These are phyloP conservation scores for Cydia pomonella DNA, from an alignment of 1,140 invertebrate species.

Conservation along the genomic window DNA sequence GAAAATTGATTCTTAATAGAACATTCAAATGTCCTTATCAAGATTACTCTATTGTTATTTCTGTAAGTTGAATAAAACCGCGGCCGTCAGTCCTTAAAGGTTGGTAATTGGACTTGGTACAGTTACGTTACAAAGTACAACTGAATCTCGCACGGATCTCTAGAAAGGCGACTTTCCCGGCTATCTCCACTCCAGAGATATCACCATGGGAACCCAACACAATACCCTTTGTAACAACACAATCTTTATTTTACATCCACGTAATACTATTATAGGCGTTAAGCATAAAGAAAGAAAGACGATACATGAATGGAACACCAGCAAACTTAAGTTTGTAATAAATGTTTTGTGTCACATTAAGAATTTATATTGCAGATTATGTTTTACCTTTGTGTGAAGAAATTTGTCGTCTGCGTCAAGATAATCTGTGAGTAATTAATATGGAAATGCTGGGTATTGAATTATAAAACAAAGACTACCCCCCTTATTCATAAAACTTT, in stretches of 20 bases:
- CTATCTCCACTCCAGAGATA: constrained; percentile 46
- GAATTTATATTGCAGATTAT: constrained; percentile 25
- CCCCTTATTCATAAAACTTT: too few relatives aligned
- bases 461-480: neutral
- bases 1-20: too few relatives aligned
- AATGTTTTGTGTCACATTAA: constrained; percentile 26
- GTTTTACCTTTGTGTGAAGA: constrained; percentile 22
- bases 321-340: neutral
- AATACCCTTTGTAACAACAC: constrained; percentile 47
- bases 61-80: neutral
- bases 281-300: neutral
- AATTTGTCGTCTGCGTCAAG: constrained; percentile 20
- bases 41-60: neutral
- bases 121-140: constrained; percentile 18
- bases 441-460: neutral
- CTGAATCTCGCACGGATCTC: constrained; percentile 41
- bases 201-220: constrained; percentile 48
- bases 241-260: constrained; percentile 33
- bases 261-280: constrained; percentile 30
- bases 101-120: constrained; percentile 39
- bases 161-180: constrained; percentile 49
- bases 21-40: neutral
- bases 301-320: neutral
- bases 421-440: constrained; percentile 6
- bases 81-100: neutral